These are phyloP conservation scores for Zosterops japonicus DNA, from an alignment of 2,113 vertebrate genomes.

Conservation along the genomic window DNA sequence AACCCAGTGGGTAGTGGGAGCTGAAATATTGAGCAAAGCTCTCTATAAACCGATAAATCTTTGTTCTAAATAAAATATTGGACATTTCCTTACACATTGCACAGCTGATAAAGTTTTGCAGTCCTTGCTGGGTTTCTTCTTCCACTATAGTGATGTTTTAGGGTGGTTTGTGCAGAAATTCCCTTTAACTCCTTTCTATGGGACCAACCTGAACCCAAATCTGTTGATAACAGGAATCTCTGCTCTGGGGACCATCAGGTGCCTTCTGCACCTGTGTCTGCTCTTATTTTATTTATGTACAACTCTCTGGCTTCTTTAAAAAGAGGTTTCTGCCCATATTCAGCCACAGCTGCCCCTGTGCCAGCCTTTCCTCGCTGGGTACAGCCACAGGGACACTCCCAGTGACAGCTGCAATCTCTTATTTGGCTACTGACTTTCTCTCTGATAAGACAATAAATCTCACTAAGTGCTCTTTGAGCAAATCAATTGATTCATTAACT, in stretches of 20 bases:
- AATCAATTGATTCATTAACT: conserved; percentile 72
- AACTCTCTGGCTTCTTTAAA: background rate
- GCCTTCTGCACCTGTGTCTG: background rate
- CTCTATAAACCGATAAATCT: background rate
- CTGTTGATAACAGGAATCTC: accelerated
- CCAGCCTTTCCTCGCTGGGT: background rate
- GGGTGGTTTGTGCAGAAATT: background rate
- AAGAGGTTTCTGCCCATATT: background rate
- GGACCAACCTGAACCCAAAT: background rate
- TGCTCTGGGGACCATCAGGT: background rate
- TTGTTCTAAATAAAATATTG: background rate
- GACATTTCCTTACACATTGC: background rate
- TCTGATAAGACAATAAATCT: conserved; percentile 71
- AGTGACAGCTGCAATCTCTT: conserved; percentile 44
- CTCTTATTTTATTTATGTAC: background rate
- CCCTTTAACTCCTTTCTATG: background rate
- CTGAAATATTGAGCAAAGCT: background rate
- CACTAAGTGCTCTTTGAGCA: conserved; percentile 63
- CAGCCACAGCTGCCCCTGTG: background rate
- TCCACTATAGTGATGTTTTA: background rate
- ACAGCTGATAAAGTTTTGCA: background rate
- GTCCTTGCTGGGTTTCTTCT: background rate
- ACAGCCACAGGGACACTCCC: conserved; percentile 26
- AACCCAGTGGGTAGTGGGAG: accelerated
- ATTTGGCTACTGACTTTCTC: conserved; percentile 54